phyloP scores from a whole-genome alignment of 2,888 invertebrate genomes.

The Danaus chrysippus region DNA sequence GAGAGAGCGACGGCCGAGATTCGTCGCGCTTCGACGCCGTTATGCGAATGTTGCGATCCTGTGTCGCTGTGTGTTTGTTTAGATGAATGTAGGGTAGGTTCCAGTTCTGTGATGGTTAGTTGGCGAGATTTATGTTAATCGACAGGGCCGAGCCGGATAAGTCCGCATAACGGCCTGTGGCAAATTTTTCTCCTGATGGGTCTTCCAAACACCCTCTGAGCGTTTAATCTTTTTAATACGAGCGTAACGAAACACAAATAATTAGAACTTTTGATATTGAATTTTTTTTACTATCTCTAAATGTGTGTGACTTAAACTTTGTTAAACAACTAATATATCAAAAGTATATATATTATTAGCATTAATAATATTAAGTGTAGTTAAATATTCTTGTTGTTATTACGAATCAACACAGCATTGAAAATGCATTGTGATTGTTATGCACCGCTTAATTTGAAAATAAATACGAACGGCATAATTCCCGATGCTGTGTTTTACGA shows the following conservation, averaged over 20 bases:
- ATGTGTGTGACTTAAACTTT: slow-evolving; percentile 4
- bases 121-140: slow-evolving; percentile 78
- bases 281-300: slow-evolving; percentile 6
- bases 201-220: slow-evolving; percentile 62
- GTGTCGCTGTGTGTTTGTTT: slow-evolving; percentile 56
- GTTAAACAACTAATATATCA: neutral
- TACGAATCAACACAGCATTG: slow-evolving; percentile 39
- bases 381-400: slow-evolving; percentile 11
- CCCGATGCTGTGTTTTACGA: slow-evolving; percentile 69
- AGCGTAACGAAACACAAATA: slow-evolving; percentile 28
- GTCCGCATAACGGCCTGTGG: slow-evolving; percentile 73
- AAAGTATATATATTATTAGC: too few species aligned
- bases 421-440: slow-evolving; percentile 48
- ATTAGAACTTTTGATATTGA: slow-evolving; percentile 31
- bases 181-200: slow-evolving; percentile 71
- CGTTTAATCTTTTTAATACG: slow-evolving; percentile 52
- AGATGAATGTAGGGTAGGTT: slow-evolving; percentile 37
- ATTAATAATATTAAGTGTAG: too few species aligned
- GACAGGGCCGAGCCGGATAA: slow-evolving; percentile 71
- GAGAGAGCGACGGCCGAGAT: slow-evolving; percentile 72
- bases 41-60: slow-evolving; percentile 45
- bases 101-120: slow-evolving; percentile 75
- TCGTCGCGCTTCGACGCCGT: slow-evolving; percentile 66
- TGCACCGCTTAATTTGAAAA: slow-evolving; percentile 54
- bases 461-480: slow-evolving; percentile 56